Evolutionary conservation across 2,113 vertebrate species (phyloP), one percentile per base, ranked within the genome.

Genomic region (Platysternon megacephalum): DNA sequence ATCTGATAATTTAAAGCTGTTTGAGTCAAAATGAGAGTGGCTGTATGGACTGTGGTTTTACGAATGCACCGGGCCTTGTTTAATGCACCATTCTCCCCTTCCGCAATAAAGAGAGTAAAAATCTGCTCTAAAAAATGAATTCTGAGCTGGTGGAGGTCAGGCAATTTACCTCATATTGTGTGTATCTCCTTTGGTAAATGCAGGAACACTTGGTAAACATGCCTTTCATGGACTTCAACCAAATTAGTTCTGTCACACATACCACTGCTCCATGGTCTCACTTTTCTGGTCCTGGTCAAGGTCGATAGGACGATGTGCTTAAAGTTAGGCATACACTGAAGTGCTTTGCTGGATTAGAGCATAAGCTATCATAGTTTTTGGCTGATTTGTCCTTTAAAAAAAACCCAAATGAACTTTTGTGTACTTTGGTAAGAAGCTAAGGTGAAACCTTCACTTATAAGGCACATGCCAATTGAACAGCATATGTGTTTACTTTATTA

Each of bases 1-100:
- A 84, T 78, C 51, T 90, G 24, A 88, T 93, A 96, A 96, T 96
- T 97, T 95, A 95, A 97, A 96, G 29, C 78, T 52, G 2, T 22
- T 89, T 88, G 22, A 85, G 24, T 91, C 89, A 89, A 90, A 91
- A 39, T 39, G 52, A 88, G 12, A 93, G 6, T 58, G 74, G 35
- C 74, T 52, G 2, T 42, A 76, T 53, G 72, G 29, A 29, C 44
- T 91, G n/a, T n/a, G 17, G 22, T 91, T 96, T 95, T 92, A 84
- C 2, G 42, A 46, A 74, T 83, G 42, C 32, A 13, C 1, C 8
- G 24, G 86, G 3, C 3, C 6, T 65, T 89, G 11, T 61, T 93
- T 86, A 84, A 82, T 78, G 44, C 0, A 1, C 10, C 35, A 19
- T 4, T 93, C 84, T 12, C 5, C 51, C 5, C 1, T 35, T 82